phyloP scores from a whole-genome alignment of 2,797 vertebrate genomes.

The Myotis myotis region DNA sequence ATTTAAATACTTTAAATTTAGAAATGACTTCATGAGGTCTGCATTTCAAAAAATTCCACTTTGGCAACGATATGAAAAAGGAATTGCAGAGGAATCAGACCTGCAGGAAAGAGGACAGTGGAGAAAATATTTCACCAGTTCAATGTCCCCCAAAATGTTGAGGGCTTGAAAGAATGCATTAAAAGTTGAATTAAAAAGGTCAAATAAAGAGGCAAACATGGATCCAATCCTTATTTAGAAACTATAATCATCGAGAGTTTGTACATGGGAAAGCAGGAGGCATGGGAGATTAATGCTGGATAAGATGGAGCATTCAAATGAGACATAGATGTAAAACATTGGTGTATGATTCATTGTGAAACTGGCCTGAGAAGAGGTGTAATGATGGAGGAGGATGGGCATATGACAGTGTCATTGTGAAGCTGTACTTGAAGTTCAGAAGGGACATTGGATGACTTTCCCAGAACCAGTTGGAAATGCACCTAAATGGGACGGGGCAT shows the following conservation, averaged over 20 bases:
- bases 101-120: neutral
- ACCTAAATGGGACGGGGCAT: neutral
- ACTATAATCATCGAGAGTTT: neutral
- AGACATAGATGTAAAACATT: neutral
- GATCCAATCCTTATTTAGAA: neutral
- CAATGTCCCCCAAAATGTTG: neutral
- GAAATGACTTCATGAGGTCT: neutral
- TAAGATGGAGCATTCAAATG: neutral
- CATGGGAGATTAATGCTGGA: neutral
- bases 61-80: neutral
- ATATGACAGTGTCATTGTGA: neutral
- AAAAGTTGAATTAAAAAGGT: neutral
- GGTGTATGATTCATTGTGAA: neutral
- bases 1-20: neutral
- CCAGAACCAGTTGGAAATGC: neutral
- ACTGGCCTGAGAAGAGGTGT: neutral
- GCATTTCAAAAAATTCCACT: neutral
- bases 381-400: no score
- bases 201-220: neutral
- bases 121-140: neutral
- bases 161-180: neutral
- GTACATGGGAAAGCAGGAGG: neutral
- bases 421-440: neutral
- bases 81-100: neutral
- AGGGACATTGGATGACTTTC: neutral